These are phyloP conservation scores for Canis aureus DNA, from an alignment of 2,113 vertebrate genomes.

Conservation along the genomic window DNA sequence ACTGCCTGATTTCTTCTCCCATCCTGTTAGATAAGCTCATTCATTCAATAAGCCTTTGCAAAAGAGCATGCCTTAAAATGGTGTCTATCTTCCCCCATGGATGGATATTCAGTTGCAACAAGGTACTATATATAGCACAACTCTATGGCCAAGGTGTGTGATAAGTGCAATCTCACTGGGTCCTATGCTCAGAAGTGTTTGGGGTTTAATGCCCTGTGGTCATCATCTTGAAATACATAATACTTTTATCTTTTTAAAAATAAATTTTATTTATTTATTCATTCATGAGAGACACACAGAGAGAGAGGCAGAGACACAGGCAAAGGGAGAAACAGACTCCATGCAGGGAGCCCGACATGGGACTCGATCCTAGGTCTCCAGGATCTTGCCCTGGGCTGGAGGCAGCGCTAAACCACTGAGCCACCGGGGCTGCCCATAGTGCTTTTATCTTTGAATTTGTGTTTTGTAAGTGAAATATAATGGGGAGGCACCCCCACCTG, in stretches of 20 bases:
- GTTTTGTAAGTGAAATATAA: neutral
- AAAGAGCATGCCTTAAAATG: neutral
- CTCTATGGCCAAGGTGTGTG: neutral
- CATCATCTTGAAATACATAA: neutral
- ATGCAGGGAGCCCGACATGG: too few species aligned
- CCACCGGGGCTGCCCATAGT: neutral
- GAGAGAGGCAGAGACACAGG: too few species aligned
- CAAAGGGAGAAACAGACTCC: too few species aligned
- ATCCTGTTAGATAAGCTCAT: neutral
- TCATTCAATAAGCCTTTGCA: neutral
- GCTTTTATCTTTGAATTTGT: slow-evolving; percentile 15
- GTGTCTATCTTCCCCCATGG: neutral
- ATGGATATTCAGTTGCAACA: neutral
- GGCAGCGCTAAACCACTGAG: too few species aligned
- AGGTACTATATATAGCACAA: neutral
- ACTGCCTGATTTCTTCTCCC: neutral
- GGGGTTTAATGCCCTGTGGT: neutral
- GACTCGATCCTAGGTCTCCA: too few species aligned
- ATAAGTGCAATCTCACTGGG: neutral
- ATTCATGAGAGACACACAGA: too few species aligned
- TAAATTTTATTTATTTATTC: too few species aligned
- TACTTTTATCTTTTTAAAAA: neutral
- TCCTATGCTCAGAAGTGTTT: neutral
- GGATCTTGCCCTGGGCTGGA: too few species aligned
- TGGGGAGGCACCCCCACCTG: neutral